Conservation (phyloP, 1,140 invertebrate genomes). For the Drosophila baimaii region DNA sequence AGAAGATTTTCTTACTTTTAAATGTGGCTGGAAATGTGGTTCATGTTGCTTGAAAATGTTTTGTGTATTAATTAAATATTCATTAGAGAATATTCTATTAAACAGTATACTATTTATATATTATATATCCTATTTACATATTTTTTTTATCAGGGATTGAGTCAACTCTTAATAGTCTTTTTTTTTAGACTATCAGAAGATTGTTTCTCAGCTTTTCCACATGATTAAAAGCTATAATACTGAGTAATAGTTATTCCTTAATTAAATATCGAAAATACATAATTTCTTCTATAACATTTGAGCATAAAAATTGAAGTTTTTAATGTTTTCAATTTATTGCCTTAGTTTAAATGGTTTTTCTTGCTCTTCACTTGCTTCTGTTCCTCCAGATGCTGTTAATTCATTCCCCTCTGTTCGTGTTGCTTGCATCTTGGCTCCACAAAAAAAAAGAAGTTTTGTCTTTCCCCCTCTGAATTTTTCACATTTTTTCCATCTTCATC, state of each 20-base stretch:
- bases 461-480: not conserved
- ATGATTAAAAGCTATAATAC: no score
- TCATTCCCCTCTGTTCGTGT: not conserved
- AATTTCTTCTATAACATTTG: not conserved
- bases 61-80: not conserved
- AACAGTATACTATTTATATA: no score
- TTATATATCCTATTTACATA: no score
- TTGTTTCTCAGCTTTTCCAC: not conserved
- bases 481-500: not conserved
- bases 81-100: not conserved
- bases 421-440: not conserved
- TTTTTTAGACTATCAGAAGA: not conserved
- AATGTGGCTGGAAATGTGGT: not conserved
- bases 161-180: no score
- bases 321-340: not conserved
- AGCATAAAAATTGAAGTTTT: not conserved
- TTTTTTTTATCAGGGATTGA: not conserved
- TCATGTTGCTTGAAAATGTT: not conserved
- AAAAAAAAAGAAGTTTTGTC: not conserved
- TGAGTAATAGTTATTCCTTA: no score
- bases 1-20: not conserved
- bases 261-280: no score
- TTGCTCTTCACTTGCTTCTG: no score
- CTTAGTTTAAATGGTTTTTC: not conserved
- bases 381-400: slow-evolving; percentile 4